Evolutionary conservation across 2,113 vertebrate species (phyloP).

Genomic region (Desmodus rotundus): DNA sequence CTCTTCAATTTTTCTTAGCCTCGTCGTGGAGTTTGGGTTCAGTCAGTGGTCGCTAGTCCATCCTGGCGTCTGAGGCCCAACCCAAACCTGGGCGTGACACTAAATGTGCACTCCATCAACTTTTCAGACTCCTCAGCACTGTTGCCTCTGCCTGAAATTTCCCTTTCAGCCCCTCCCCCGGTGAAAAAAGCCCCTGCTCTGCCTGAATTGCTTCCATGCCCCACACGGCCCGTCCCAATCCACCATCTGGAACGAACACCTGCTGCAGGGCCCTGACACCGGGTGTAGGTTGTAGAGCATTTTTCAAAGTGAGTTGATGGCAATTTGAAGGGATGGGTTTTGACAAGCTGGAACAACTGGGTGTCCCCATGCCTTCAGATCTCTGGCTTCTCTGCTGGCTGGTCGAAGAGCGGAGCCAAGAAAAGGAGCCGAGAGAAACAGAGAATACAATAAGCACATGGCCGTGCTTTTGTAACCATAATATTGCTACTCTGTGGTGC

Average conservation of each 20-base stretch:
- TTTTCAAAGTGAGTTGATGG: conserved; percentile 2
- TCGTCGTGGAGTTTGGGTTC: background rate
- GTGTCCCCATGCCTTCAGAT: background rate
- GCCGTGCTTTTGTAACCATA: background rate
- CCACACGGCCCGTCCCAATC: background rate
- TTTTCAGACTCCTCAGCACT: background rate
- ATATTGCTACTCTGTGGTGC: accelerated
- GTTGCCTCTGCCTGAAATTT: background rate
- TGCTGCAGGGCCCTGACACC: background rate
- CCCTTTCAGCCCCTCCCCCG: background rate
- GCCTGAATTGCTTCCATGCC: background rate
- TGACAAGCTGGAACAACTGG: background rate
- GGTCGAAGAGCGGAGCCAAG: background rate
- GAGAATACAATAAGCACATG: no score
- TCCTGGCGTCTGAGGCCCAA: background rate
- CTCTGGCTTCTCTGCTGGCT: background rate
- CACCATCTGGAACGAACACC: background rate
- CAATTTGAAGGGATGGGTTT: background rate
- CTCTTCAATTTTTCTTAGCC: background rate
- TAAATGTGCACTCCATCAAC: background rate
- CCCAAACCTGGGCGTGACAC: background rate
- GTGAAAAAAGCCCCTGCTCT: background rate
- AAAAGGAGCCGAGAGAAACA: background rate
- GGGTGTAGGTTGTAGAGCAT: background rate
- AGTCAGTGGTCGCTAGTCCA: background rate